Percentiles rank a stretch among this genome's conserved stretches.
Conservation (phyloP, 2,888 invertebrate species). For the Syrphus vitripennis region DNA sequence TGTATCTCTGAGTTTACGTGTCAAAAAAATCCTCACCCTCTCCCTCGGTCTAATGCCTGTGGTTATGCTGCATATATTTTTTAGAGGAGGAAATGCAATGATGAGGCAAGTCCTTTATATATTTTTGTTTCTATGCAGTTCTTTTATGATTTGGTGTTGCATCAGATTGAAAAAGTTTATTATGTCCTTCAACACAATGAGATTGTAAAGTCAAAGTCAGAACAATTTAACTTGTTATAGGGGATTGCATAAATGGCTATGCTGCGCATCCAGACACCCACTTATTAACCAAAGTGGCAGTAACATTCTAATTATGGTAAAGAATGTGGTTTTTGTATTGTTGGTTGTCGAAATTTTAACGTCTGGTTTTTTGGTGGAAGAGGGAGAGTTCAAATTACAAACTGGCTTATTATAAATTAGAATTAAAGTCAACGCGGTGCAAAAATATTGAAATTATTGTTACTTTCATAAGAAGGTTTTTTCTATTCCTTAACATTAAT, state of each 20-base stretch:
- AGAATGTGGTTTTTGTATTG: neutral
- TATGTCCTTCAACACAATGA: constrained; percentile 50
- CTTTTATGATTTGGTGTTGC: constrained; percentile 45
- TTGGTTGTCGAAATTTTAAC: neutral
- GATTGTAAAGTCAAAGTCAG: constrained; percentile 31
- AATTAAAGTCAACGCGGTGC: too few relatives aligned
- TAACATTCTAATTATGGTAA: neutral
- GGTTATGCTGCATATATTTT: neutral
- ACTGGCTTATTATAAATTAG: neutral
- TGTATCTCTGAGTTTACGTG: constrained; percentile 44
- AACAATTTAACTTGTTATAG: neutral
- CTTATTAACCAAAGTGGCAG: constrained; percentile 11
- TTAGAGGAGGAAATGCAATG: neutral
- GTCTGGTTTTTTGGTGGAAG: neutral
- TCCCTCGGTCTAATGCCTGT: neutral
- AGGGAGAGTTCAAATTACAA: neutral
- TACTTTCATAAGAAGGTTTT: too few relatives aligned
- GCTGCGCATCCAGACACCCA: constrained; percentile 9
- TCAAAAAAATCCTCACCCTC: constrained; percentile 36
- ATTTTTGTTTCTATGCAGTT: neutral
- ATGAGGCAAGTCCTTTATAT: neutral
- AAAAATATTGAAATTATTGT: too few relatives aligned
- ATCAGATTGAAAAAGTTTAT: constrained; percentile 43
- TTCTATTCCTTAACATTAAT: too few relatives aligned
- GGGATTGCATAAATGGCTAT: neutral